A percentile compares a stretch with the other conserved stretches of the same genome.
These are phyloP conservation scores for Lycocerus yunnanus DNA, from an alignment of 2,888 invertebrate genomes.

Conservation along the genomic window DNA sequence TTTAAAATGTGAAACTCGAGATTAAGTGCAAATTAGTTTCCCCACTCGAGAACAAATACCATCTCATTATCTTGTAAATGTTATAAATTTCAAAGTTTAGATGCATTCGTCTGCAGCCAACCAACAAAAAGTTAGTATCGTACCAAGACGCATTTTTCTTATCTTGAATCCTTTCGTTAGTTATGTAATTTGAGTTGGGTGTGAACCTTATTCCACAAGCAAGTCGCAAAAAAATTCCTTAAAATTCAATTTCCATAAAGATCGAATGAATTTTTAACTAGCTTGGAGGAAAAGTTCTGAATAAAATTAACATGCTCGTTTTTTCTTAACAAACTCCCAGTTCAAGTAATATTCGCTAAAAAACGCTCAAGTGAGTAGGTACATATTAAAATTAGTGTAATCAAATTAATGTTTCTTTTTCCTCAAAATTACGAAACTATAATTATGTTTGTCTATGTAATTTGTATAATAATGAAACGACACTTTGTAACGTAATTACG, in stretches of 20 bases:
- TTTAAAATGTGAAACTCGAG: neutral
- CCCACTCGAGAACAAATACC: neutral
- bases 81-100: neutral
- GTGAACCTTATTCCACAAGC: neutral
- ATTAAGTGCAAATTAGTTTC: neutral
- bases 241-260: neutral
- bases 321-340: neutral
- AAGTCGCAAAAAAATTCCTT: neutral
- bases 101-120: neutral
- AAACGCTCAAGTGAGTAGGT: no score
- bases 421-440: neutral
- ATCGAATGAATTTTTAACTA: neutral
- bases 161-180: neutral
- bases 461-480: neutral
- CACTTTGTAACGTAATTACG: neutral
- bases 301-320: neutral
- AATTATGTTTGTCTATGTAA: neutral
- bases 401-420: neutral
- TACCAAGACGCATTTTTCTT: neutral
- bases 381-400: neutral
- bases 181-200: neutral
- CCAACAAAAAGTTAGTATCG: neutral
- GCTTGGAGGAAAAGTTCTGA: neutral
- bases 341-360: neutral
- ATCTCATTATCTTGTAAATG: neutral